A percentile compares a stretch with the other conserved stretches of the same genome.
Conservation (phyloP, 2,113 vertebrate genomes). For the Phoenicopterus ruber region DNA sequence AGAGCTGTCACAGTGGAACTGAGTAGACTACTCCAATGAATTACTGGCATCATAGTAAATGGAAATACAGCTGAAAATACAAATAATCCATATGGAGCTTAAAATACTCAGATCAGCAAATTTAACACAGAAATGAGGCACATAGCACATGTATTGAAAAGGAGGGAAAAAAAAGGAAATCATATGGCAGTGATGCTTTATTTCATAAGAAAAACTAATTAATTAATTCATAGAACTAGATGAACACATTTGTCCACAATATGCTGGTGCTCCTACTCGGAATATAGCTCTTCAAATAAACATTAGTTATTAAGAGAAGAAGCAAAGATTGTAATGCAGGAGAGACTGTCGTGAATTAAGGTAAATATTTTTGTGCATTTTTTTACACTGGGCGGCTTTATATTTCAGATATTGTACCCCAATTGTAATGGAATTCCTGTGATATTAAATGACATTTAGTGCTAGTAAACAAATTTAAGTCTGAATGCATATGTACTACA, state of each 20-base stretch:
- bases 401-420: neutral
- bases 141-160: neutral
- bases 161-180: neutral
- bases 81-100: neutral
- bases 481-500: neutral
- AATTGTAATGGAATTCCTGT: neutral
- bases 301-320: neutral
- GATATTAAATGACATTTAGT: neutral
- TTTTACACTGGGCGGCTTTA: neutral
- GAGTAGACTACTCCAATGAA: neutral
- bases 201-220: neutral
- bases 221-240: neutral
- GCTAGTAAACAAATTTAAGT: neutral
- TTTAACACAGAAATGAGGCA: neutral
- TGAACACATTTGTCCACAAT: neutral
- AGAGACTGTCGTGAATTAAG: neutral
- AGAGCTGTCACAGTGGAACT: neutral
- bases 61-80: neutral
- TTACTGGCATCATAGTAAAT: neutral
- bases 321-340: neutral
- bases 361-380: neutral
- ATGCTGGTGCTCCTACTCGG: neutral
- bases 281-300: neutral
- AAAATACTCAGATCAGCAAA: neutral
- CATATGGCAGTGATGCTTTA: neutral